phyloP scores from a whole-genome alignment of 1,140 invertebrate species.

The Drosophila subpulchrella region DNA sequence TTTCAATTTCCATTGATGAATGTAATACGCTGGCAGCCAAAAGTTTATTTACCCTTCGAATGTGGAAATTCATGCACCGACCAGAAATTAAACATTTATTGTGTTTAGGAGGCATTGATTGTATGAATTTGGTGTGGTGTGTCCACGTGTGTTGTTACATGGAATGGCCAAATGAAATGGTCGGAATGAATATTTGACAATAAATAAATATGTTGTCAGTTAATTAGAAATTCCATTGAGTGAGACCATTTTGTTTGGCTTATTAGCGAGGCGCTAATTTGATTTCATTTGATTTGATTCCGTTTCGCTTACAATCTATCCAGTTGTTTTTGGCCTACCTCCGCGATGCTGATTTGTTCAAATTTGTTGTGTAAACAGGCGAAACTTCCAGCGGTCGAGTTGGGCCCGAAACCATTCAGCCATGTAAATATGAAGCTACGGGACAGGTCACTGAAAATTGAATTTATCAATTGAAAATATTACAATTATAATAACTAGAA shows the following conservation, averaged over 20 bases:
- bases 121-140: conserved; percentile 14
- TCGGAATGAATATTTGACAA: conserved; percentile 58
- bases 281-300: conserved; percentile 51
- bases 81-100: conserved; percentile 68
- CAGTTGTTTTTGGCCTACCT: conserved; percentile 28
- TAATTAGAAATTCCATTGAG: conserved; percentile 76
- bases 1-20: conserved; percentile 38
- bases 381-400: conserved; percentile 20
- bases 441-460: conserved; percentile 3
- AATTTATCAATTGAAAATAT: not conserved
- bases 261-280: conserved; percentile 71
- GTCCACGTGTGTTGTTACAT: conserved; percentile 40
- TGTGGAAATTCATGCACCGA: conserved; percentile 18
- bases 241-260: conserved; percentile 69
- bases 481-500: not conserved
- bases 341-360: conserved; percentile 51
- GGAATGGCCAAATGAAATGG: conserved; percentile 55
- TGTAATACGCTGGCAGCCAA: conserved; percentile 51
- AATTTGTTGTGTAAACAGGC: conserved; percentile 65
- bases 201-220: conserved; percentile 77
- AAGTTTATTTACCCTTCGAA: conserved; percentile 52
- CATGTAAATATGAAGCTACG: conserved; percentile 27
- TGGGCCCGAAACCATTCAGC: conserved; percentile 13
- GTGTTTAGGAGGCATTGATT: conserved; percentile 49
- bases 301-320: conserved; percentile 46